Evolutionary conservation across 2,797 vertebrate species (phyloP).

Genomic region (Salmo trutta): DNA sequence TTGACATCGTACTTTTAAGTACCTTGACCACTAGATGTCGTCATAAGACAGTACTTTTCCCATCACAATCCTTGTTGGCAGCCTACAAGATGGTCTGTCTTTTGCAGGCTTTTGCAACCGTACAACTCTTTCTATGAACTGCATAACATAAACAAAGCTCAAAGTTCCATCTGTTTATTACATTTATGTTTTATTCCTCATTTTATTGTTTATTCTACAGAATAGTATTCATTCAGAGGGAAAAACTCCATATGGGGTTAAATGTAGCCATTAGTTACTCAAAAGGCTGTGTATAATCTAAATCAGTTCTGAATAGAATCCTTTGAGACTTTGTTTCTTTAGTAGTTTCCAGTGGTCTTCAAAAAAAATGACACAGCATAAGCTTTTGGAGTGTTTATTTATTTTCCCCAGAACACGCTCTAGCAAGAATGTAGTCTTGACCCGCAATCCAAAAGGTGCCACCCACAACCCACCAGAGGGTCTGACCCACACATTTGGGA

Average conservation of each 20-base stretch:
- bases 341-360: not conserved
- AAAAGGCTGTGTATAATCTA: not conserved
- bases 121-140: not conserved
- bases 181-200: not conserved
- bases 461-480: too few species aligned
- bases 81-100: not conserved
- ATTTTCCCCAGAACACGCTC: not conserved
- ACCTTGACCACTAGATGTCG: not conserved
- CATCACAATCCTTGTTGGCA: not conserved
- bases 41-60: not conserved
- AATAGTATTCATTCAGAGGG: not conserved
- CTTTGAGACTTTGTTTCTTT: too few species aligned
- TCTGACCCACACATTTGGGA: too few species aligned
- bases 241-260: not conserved
- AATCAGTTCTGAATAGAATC: too few species aligned
- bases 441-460: not conserved
- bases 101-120: not conserved
- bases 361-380: too few species aligned
- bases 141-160: not conserved
- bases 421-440: not conserved
- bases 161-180: not conserved
- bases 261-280: not conserved
- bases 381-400: too few species aligned
- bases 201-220: not conserved
- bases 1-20: not conserved